phyloP scores from a whole-genome alignment of 30 jellyfish, hydroid and myxozoan species.

The Rhopilema esculentum region DNA sequence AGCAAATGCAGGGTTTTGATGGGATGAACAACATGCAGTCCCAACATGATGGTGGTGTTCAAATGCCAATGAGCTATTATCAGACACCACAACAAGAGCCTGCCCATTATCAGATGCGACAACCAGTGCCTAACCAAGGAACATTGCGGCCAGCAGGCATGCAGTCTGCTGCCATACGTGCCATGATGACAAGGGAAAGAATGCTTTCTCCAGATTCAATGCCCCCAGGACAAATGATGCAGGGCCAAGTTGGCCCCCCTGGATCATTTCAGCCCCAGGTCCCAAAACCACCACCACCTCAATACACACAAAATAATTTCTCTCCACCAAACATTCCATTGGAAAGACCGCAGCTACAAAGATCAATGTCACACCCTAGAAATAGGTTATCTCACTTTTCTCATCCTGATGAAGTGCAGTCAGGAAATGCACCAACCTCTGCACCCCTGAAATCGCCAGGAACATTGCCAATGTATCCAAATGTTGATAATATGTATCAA shows the following conservation, averaged over 20 bases:
- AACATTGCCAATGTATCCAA: constrained; percentile 51
- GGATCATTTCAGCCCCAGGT: constrained; percentile 57
- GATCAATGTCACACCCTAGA: constrained; percentile 67
- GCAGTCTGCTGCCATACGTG: constrained; percentile 65
- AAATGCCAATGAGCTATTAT: constrained; percentile 56
- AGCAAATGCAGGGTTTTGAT: constrained; percentile 72
- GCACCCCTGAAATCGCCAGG: constrained; percentile 69
- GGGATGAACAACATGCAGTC: constrained; percentile 73
- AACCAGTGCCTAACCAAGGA: constrained; percentile 57
- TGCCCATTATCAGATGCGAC: constrained; percentile 47
- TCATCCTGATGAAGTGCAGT: constrained; percentile 64
- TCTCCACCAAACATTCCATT: constrained; percentile 60
- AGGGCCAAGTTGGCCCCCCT: constrained; percentile 77
- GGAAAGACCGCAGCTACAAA: constrained; percentile 67
- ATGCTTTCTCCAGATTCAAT: constrained; percentile 56
- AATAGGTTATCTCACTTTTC: constrained; percentile 68
- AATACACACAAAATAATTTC: constrained; percentile 56
- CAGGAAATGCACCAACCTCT: constrained; percentile 24
- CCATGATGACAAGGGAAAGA: constrained; percentile 68
- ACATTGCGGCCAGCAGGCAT: constrained; percentile 42
- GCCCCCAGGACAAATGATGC: constrained; percentile 73
- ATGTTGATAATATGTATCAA: constrained; percentile 45
- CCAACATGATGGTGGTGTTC: constrained; percentile 52
- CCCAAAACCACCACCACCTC: constrained; percentile 77
- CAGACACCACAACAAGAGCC: constrained; percentile 76